phyloP scores from a whole-genome alignment of 2,888 invertebrate genomes.

The Cerastis leucographa region DNA sequence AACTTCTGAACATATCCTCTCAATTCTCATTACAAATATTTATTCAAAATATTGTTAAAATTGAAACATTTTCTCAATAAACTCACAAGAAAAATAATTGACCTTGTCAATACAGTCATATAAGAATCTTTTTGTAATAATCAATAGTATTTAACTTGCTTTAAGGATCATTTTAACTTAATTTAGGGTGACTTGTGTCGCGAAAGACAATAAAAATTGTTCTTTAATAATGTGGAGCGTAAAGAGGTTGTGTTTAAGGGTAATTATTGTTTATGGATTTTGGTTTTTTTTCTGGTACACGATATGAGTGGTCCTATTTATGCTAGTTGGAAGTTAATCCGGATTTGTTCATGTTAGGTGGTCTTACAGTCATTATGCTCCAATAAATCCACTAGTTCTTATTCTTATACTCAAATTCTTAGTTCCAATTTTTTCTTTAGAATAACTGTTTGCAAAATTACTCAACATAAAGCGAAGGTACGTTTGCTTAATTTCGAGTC shows the following conservation, averaged over 20 bases:
- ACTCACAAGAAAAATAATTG: slow-evolving; percentile 48
- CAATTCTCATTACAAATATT: slow-evolving; percentile 51
- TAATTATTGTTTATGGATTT: slow-evolving; percentile 45
- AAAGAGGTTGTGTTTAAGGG: slow-evolving; percentile 19
- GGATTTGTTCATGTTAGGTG: not conserved
- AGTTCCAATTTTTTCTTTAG: no score
- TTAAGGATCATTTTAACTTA: slow-evolving; percentile 36
- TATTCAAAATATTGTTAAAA: slow-evolving; percentile 57
- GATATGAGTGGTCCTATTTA: not conserved
- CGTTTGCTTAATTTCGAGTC: no score
- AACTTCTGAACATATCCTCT: slow-evolving; percentile 47
- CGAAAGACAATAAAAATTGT: slow-evolving; percentile 42
- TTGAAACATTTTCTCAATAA: slow-evolving; percentile 59
- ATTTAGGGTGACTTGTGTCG: slow-evolving; percentile 49
- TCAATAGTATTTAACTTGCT: slow-evolving; percentile 58
- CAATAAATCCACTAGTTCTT: no score
- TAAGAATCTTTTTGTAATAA: slow-evolving; percentile 58
- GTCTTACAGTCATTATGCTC: no score
- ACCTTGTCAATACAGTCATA: slow-evolving; percentile 56
- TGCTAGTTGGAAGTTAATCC: not conserved
- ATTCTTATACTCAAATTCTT: no score
- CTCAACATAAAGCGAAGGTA: no score
- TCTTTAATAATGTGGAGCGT: slow-evolving; percentile 49
- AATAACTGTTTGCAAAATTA: no score
- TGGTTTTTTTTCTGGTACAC: not conserved